Conservation (phyloP, 1,140 invertebrate genomes). For the Scaptodrosophila lebanonensis region DNA sequence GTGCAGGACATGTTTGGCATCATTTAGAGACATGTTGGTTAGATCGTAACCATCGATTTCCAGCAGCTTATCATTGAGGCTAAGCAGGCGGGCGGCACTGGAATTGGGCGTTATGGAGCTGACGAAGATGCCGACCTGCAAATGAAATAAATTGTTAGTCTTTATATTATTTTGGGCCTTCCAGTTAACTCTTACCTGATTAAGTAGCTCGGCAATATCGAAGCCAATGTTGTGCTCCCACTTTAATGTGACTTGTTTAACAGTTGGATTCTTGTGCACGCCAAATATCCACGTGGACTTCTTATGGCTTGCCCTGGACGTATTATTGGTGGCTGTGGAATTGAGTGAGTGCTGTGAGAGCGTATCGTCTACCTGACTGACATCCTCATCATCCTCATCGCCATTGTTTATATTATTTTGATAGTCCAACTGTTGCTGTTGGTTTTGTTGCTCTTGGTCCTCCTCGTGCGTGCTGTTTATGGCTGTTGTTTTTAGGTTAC, state of each 20-base stretch:
- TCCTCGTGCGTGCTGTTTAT: constrained; percentile 38
- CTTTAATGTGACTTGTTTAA: constrained; percentile 74
- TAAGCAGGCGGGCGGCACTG: constrained; percentile 79
- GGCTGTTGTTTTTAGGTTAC: constrained; percentile 63
- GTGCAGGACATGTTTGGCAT: constrained; percentile 78
- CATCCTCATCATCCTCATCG: constrained; percentile 6
- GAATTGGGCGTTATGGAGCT: constrained; percentile 79
- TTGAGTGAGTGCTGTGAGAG: constrained; percentile 59
- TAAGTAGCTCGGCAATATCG: constrained; percentile 57
- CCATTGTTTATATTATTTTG: constrained; percentile 50
- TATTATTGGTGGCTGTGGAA: constrained; percentile 58
- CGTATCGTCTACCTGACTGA: constrained; percentile 32
- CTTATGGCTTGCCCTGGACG: constrained; percentile 44
- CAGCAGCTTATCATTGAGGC: constrained; percentile 80
- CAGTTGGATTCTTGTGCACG: constrained; percentile 80
- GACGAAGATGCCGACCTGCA: constrained; percentile 80
- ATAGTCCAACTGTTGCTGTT: constrained; percentile 49
- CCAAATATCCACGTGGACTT: constrained; percentile 80
- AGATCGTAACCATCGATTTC: constrained; percentile 82
- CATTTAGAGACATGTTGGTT: constrained; percentile 79
- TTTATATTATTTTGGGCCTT: no score
- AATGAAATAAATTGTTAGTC: neutral
- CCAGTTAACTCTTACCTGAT: constrained; percentile 37
- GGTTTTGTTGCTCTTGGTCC: no score
- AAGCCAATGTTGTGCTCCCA: constrained; percentile 61